Conservation (phyloP, 1,140 invertebrate species). For the Apolygus lucorum region DNA sequence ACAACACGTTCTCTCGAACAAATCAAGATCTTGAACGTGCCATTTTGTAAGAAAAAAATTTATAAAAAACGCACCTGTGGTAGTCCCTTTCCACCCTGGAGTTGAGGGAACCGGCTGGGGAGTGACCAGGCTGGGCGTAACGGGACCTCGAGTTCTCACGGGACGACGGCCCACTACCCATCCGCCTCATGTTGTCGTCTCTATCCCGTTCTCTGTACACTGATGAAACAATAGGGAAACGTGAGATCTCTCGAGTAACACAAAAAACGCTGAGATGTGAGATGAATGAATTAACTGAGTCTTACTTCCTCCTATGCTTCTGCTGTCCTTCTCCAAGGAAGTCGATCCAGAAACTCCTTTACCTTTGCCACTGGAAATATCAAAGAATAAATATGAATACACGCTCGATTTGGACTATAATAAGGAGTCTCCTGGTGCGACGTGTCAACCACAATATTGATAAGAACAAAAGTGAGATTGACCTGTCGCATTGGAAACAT, state of each 20-base stretch:
- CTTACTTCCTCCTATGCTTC: not conserved
- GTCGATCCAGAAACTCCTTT: constrained; percentile 12
- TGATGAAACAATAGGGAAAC: not conserved
- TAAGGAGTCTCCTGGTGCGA: too few relatives aligned
- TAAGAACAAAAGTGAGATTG: too few relatives aligned
- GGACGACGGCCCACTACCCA: not conserved
- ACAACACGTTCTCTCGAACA: too few relatives aligned
- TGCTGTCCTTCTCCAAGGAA: constrained; percentile 16
- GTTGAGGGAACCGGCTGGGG: constrained; percentile 7
- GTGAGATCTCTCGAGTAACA: not conserved
- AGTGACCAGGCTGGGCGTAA: constrained; percentile 10
- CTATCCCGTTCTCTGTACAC: not conserved
- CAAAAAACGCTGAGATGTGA: not conserved
- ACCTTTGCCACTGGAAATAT: too few relatives aligned
- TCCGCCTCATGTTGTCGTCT: not conserved
- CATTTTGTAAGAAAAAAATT: too few relatives aligned
- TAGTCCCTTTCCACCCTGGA: not conserved
- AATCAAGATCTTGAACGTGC: too few relatives aligned
- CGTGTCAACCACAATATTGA: too few relatives aligned
- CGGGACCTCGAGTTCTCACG: constrained; percentile 12
- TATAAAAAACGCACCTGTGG: not conserved
- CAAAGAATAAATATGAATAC: too few relatives aligned
- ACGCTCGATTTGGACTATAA: too few relatives aligned
- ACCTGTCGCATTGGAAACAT: too few relatives aligned
- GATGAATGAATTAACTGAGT: not conserved